phyloP scores from a whole-genome alignment of 2,888 invertebrate species.

The Orchesellides sinensis region DNA sequence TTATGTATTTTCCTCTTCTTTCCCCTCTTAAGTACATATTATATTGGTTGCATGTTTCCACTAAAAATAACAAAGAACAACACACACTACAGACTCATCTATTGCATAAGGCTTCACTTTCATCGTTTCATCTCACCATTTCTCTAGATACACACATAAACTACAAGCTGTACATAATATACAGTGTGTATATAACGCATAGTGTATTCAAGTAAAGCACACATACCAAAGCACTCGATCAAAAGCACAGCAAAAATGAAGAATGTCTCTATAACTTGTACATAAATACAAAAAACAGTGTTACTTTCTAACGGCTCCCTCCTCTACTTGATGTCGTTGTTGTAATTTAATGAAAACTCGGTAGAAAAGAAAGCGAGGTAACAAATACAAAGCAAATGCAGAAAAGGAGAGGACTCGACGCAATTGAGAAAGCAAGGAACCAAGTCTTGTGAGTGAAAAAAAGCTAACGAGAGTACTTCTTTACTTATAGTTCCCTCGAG shows the following conservation, averaged over 20 bases:
- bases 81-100: neutral
- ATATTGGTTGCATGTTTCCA: slow-evolving; percentile 1
- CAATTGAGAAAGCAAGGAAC: slow-evolving; percentile 6
- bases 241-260: slow-evolving; percentile 47
- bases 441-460: slow-evolving; percentile 40
- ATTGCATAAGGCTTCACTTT: neutral
- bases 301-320: slow-evolving; percentile 7
- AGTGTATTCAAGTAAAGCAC: too few relatives aligned
- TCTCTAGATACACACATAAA: neutral
- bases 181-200: too few relatives aligned
- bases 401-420: slow-evolving; percentile 11
- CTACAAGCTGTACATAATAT: neutral
- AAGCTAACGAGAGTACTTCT: slow-evolving; percentile 66
- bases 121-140: slow-evolving; percentile 21
- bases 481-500: slow-evolving; percentile 65
- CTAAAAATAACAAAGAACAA: slow-evolving; percentile 12
- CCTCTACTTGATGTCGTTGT: too few relatives aligned
- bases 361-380: neutral
- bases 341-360: slow-evolving; percentile 65
- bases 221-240: neutral
- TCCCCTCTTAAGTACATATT: slow-evolving; percentile 21
- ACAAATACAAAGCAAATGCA: slow-evolving; percentile 3
- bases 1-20: too few relatives aligned
- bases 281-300: slow-evolving; percentile 36
- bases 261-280: slow-evolving; percentile 52